phyloP scores from a whole-genome alignment of 1,140 invertebrate genomes.

The Sminthurides bifidus region DNA sequence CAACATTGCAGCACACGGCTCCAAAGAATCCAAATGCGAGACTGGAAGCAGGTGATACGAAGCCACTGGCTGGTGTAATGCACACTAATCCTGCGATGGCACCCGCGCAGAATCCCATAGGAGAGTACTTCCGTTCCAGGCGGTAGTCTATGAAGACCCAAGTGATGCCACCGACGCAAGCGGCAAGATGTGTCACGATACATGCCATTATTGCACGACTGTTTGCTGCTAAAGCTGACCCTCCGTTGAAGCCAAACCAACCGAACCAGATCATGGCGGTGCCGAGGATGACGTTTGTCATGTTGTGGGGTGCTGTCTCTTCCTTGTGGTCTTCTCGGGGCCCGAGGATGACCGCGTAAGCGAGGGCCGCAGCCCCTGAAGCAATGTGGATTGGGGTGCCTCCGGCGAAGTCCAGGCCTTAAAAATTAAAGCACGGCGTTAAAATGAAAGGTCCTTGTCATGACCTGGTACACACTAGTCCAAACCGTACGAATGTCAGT shows the following conservation, averaged over 20 bases:
- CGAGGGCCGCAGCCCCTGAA: conserved; percentile 23
- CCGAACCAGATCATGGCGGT: conserved; percentile 26
- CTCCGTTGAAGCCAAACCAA: conserved; percentile 28
- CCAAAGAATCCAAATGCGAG: conserved; percentile 25
- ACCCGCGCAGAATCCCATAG: conserved; percentile 27
- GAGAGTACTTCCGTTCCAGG: conserved; percentile 24
- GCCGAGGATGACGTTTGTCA: conserved; percentile 27
- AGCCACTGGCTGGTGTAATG: conserved; percentile 28
- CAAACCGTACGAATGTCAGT: background rate
- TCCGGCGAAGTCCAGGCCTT: conserved; percentile 26
- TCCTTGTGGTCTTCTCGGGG: conserved; percentile 12
- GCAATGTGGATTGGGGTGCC: conserved; percentile 28
- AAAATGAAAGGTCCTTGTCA: too few relatives aligned
- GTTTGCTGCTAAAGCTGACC: conserved; percentile 21
- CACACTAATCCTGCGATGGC: conserved; percentile 23
- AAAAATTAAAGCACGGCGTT: too few relatives aligned
- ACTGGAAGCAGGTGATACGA: conserved; percentile 11
- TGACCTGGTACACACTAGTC: too few relatives aligned
- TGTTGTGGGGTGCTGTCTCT: conserved; percentile 22
- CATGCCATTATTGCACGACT: conserved; percentile 18
- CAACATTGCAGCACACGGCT: conserved; percentile 16
- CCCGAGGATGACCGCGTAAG: conserved; percentile 22
- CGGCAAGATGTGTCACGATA: conserved; percentile 26
- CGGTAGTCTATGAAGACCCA: conserved; percentile 27
- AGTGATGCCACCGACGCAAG: conserved; percentile 23